These are phyloP conservation scores for Acleris sparsana DNA, from an alignment of 2,888 invertebrate species.

Conservation along the genomic window DNA sequence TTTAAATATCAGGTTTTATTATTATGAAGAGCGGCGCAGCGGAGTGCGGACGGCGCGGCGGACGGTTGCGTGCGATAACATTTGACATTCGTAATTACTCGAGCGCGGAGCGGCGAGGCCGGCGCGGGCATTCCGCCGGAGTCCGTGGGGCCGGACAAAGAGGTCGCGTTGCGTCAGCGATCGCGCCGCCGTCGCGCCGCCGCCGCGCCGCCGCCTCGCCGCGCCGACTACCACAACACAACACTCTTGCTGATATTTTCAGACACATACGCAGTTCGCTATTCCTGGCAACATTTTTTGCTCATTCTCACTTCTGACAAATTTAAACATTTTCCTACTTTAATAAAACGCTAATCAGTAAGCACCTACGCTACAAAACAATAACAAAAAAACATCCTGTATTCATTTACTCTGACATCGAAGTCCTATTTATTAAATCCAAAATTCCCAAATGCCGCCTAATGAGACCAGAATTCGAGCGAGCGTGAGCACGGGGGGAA, in stretches of 20 bases:
- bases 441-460: slow-evolving; percentile 72
- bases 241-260: slow-evolving; percentile 66
- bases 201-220: slow-evolving; percentile 16
- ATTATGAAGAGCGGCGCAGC: slow-evolving; percentile 84
- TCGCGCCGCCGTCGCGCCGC: slow-evolving; percentile 41
- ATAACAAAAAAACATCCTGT: slow-evolving; percentile 42
- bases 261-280: slow-evolving; percentile 45
- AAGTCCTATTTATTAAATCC: slow-evolving; percentile 70
- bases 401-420: slow-evolving; percentile 58
- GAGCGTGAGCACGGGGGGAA: slow-evolving; percentile 47
- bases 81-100: slow-evolving; percentile 84
- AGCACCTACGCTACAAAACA: slow-evolving; percentile 9
- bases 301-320: not conserved
- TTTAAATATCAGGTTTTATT: slow-evolving; percentile 85
- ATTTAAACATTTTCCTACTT: slow-evolving; percentile 10
- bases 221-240: slow-evolving; percentile 58
- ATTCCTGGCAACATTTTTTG: slow-evolving; percentile 11
- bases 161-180: slow-evolving; percentile 81
- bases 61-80: slow-evolving; percentile 84
- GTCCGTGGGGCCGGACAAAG: slow-evolving; percentile 77
- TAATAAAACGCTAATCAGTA: slow-evolving; percentile 23
- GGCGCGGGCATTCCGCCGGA: slow-evolving; percentile 55
- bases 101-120: slow-evolving; percentile 65
- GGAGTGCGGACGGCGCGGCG: slow-evolving; percentile 80
- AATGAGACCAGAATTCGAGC: slow-evolving; percentile 75